These are phyloP conservation scores for Embiotoca jacksoni DNA, from an alignment of 2,113 vertebrate species.

Conservation along the genomic window DNA sequence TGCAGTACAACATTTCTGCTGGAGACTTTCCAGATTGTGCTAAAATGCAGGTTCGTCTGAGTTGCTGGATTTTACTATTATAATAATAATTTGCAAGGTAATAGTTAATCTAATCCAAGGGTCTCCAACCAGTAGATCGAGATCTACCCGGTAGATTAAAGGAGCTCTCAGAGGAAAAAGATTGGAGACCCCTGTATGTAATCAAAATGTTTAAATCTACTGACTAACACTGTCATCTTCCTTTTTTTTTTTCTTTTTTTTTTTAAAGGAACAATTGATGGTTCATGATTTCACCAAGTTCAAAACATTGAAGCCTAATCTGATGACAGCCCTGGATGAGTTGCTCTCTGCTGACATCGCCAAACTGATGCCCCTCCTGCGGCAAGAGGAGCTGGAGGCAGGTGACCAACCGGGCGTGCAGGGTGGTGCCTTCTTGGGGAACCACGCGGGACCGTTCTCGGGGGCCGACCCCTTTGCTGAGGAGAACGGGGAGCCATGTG, in stretches of 20 bases:
- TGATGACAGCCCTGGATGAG: constrained; percentile 90
- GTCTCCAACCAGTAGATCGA: too few species aligned
- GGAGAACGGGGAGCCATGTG: constrained; percentile 73
- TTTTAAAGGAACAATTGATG: constrained; percentile 88
- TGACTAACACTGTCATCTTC: not conserved
- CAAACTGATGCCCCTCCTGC: constrained; percentile 92
- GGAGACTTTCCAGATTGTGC: constrained; percentile 93
- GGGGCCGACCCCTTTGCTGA: constrained; percentile 85
- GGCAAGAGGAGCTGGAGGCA: constrained; percentile 92
- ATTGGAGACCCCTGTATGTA: too few species aligned
- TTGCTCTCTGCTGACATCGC: constrained; percentile 88
- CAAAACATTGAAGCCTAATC: constrained; percentile 89
- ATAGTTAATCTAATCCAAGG: too few species aligned
- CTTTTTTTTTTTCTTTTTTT: not conserved
- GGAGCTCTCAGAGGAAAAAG: too few species aligned
- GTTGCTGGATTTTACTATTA: not conserved
- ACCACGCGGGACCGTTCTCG: constrained; percentile 88
- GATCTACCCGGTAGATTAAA: too few species aligned
- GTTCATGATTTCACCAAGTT: constrained; percentile 93
- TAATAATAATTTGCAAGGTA: too few species aligned
- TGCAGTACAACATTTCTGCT: constrained; percentile 92
- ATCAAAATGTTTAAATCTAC: not conserved
- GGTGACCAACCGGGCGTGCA: constrained; percentile 86
- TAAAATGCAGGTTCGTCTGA: constrained; percentile 91
- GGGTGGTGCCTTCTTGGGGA: constrained; percentile 90